phyloP scores from a whole-genome alignment of 2,888 invertebrate species.

The Tortricodes alternella region DNA sequence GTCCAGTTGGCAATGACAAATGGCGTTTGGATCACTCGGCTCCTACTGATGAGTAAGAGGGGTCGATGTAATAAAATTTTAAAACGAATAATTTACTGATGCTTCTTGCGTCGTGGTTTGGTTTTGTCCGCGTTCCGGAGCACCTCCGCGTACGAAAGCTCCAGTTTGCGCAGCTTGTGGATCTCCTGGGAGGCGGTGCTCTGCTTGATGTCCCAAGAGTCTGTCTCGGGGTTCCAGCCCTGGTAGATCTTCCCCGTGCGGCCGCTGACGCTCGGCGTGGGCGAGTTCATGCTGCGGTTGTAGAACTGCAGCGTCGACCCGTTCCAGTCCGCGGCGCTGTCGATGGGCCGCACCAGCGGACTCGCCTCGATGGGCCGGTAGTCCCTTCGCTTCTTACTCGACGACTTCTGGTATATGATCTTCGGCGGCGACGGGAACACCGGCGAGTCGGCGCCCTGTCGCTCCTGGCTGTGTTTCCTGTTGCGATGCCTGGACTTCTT shows the following conservation, averaged over 20 bases:
- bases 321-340: slow-evolving; percentile 83
- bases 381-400: slow-evolving; percentile 83
- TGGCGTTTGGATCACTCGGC: slow-evolving; percentile 76
- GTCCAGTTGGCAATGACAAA: slow-evolving; percentile 81
- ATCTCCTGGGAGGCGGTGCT: slow-evolving; percentile 92
- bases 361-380: slow-evolving; percentile 81
- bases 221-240: slow-evolving; percentile 75
- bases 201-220: slow-evolving; percentile 78
- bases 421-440: slow-evolving; percentile 87
- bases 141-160: slow-evolving; percentile 93
- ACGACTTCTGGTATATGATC: slow-evolving; percentile 81
- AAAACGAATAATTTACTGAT: slow-evolving; percentile 58
- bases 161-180: slow-evolving; percentile 90
- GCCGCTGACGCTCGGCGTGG: slow-evolving; percentile 81
- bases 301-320: slow-evolving; percentile 88
- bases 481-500: slow-evolving; percentile 87
- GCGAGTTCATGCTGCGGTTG: slow-evolving; percentile 83
- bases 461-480: slow-evolving; percentile 83
- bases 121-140: slow-evolving; percentile 87
- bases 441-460: slow-evolving; percentile 87
- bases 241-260: slow-evolving; percentile 76
- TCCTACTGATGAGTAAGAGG: slow-evolving; percentile 65
- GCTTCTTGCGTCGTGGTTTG: slow-evolving; percentile 77
- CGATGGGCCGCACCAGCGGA: slow-evolving; percentile 64
- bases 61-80: slow-evolving; percentile 63